These are phyloP conservation scores for Conger conger DNA, from an alignment of 2,113 vertebrate species.

Conservation along the genomic window DNA sequence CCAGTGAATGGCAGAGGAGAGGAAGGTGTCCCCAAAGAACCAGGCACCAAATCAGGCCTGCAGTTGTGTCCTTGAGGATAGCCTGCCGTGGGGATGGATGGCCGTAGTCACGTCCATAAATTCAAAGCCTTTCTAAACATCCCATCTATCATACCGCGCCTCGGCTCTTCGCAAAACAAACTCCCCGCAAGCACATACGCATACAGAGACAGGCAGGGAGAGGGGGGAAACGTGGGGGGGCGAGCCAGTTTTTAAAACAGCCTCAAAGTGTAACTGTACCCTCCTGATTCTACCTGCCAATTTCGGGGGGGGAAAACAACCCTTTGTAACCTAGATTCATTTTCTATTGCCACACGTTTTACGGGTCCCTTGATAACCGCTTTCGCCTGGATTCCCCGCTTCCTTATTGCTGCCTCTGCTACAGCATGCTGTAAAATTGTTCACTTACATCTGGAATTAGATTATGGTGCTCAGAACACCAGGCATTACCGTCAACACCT, in stretches of 20 bases:
- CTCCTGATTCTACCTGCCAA: conserved; percentile 51
- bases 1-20: neutral
- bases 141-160: conserved; percentile 67
- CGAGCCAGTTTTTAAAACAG: conserved; percentile 49
- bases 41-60: neutral
- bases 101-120: conserved; percentile 62
- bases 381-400: neutral
- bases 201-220: conserved; percentile 6
- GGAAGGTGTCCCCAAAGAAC: conserved; percentile 25
- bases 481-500: conserved; percentile 13
- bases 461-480: neutral
- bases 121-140: conserved; percentile 62
- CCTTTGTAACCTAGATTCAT: conserved; percentile 34
- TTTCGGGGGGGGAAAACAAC: conserved; percentile 38
- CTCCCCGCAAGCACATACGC: conserved; percentile 6
- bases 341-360: conserved; percentile 21
- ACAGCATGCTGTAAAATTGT: conserved; percentile 49
- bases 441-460: conserved; percentile 39
- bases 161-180: conserved; percentile 39
- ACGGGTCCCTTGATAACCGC: neutral
- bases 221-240: conserved; percentile 15
- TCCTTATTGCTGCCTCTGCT: conserved; percentile 31
- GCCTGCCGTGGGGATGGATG: conserved; percentile 57
- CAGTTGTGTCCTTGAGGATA: conserved; percentile 61
- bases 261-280: conserved; percentile 53